Conservation (phyloP, 2,797 vertebrate genomes). For the Acanthopagrus latus region DNA sequence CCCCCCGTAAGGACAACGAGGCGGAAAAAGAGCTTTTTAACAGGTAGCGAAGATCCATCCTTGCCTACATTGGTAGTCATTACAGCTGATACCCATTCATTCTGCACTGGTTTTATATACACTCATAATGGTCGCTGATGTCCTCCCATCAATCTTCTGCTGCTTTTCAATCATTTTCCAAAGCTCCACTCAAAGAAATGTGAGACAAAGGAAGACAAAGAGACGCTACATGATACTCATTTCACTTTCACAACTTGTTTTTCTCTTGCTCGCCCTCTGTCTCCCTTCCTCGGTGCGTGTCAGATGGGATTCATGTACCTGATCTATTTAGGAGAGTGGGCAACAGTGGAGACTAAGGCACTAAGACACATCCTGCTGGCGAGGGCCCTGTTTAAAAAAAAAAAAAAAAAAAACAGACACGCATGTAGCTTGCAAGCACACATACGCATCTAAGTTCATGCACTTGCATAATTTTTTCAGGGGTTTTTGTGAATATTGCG, state of each 20-base stretch:
- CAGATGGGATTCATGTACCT: slow-evolving; percentile 59
- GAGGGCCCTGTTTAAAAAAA: slow-evolving; percentile 33
- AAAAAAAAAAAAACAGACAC: not conserved
- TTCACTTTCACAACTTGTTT: slow-evolving; percentile 39
- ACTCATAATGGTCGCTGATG: slow-evolving; percentile 23
- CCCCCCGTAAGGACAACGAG: slow-evolving; percentile 22
- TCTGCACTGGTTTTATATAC: slow-evolving; percentile 31
- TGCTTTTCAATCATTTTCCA: slow-evolving; percentile 23
- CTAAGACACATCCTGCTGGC: slow-evolving; percentile 64
- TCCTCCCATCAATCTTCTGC: slow-evolving; percentile 14
- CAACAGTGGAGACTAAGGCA: slow-evolving; percentile 50
- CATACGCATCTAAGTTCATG: not conserved
- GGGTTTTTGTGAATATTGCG: slow-evolving; percentile 35
- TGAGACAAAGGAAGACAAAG: slow-evolving; percentile 38
- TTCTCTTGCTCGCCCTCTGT: not conserved
- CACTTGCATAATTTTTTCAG: slow-evolving; percentile 1
- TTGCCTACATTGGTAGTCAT: slow-evolving; percentile 19
- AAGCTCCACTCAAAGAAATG: slow-evolving; percentile 6
- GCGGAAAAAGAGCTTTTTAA: slow-evolving; percentile 51
- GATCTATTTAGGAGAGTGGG: slow-evolving; percentile 59
- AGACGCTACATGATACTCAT: slow-evolving; percentile 28
- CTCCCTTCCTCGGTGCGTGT: slow-evolving; percentile 13
- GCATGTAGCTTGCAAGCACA: slow-evolving; percentile 9
- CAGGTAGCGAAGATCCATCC: slow-evolving; percentile 42
- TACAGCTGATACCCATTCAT: slow-evolving; percentile 31